These are phyloP conservation scores for Sceloporus undulatus DNA, from an alignment of 2,113 vertebrate genomes.

Conservation along the genomic window DNA sequence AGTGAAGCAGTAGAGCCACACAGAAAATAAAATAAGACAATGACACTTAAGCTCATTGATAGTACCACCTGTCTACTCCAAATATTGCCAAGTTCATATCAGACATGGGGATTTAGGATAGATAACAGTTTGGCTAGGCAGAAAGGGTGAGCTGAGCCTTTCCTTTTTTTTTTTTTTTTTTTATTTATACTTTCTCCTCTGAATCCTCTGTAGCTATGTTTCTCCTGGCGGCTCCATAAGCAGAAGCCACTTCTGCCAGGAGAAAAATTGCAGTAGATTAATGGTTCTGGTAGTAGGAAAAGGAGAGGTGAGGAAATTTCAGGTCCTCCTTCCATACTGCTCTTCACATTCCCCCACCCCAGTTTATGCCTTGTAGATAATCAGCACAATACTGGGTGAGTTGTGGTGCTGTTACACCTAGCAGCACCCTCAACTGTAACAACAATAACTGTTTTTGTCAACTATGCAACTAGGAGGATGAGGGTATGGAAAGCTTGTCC, in stretches of 20 bases:
- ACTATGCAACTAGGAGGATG: neutral
- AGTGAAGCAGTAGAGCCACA: no score
- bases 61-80: neutral
- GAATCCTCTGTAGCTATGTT: neutral
- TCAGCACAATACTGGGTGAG: neutral
- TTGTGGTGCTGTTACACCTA: neutral
- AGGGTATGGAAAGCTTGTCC: neutral
- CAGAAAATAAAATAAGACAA: neutral
- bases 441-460: neutral
- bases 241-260: neutral
- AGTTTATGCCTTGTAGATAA: neutral
- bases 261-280: neutral
- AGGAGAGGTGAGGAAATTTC: neutral
- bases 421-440: neutral
- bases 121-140: neutral
- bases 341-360: neutral
- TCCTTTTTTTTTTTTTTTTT: neutral
- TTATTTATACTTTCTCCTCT: neutral
- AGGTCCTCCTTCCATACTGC: neutral
- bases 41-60: no score
- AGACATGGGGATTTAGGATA: neutral
- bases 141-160: neutral
- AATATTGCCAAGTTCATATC: neutral
- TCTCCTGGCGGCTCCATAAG: neutral
- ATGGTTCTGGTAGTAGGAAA: neutral